Evolutionary conservation across 2,888 invertebrate species (phyloP), one percentile per base, ranked within the genome.

Genomic region (Rhorus exstirpatorius): DNA sequence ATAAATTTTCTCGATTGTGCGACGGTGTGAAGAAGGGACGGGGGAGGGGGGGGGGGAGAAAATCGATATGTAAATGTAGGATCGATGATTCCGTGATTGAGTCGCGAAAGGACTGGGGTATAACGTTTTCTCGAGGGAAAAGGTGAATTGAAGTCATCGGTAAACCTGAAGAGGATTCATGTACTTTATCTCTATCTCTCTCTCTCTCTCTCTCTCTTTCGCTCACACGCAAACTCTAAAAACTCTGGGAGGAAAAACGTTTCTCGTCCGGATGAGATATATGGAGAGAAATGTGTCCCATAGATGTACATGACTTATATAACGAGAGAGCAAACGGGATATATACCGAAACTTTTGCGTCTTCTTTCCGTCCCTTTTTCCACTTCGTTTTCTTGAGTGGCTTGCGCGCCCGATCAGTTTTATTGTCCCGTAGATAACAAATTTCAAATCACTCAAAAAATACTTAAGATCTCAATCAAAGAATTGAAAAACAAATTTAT

Each of bases 1-100:
- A 68, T 68, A 53, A 35, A 68, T 68, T 68, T 35, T 53, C 68
- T 41, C 44, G 19, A 17, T 35, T 31, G 46, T 46, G 63, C 31
- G 19, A 49, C 49, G 46, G 0, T 24, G 4, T 31, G 72, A 6
- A 19, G 21, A 55, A 14, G 14, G 19, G 35, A 44, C 41, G 63
- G 26, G 70, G 21, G 41, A 10, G 26, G n/a, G n/a, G n/a, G n/a
- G n/a, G n/a, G n/a, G n/a, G n/a, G n/a, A n/a, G 26, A 31, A 55
- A 55, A 49, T 38, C 12, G 35, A 44, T 53, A 44, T 51, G 8
- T 61, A 61, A 51, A 63, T 53, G 35, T 38, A 67, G 46, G 31
- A 60, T 53, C 75, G 65, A 82, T 79, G 79, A 82, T 79, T 82
- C 58, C 26, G 71, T 82, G 82, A 82, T 82, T 82, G 75, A 79